Percentiles rank a stretch among this genome's conserved stretches.
Evolutionary conservation across 1,140 invertebrate species (phyloP).

Genomic region (Epicauta chinensis): DNA sequence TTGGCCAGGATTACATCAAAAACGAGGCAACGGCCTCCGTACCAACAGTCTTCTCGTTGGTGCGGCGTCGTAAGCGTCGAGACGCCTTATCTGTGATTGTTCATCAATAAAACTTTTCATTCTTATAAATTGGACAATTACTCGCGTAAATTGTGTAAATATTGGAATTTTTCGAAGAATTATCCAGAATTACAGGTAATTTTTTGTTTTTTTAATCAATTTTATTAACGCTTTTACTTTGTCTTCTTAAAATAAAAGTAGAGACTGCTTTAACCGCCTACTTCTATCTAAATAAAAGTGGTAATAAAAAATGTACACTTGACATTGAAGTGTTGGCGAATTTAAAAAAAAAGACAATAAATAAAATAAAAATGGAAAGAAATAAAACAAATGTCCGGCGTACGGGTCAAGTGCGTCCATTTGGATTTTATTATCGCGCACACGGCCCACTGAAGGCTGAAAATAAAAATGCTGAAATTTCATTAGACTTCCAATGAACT

Average conservation of each 20-base stretch:
- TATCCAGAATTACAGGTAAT: constrained; percentile 2
- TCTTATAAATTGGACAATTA: constrained; percentile 3
- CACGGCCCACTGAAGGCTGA: not conserved
- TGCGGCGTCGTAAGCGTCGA: constrained; percentile 10
- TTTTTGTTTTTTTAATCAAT: not conserved
- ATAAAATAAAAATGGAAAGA: not conserved
- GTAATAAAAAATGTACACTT: constrained; percentile 4
- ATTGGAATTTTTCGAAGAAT: not conserved
- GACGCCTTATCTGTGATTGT: constrained; percentile 9
- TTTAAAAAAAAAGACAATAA: too few relatives aligned
- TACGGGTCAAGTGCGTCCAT: constrained; percentile 10
- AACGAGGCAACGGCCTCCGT: constrained; percentile 15
- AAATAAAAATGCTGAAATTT: not conserved
- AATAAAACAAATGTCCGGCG: not conserved
- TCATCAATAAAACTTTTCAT: not conserved
- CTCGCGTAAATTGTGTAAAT: not conserved
- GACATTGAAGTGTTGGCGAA: constrained; percentile 6
- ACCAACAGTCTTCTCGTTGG: constrained; percentile 10
- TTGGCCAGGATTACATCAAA: constrained; percentile 13
- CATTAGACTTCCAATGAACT: not conserved
- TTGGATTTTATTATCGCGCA: constrained; percentile 3
- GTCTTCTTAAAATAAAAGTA: too few relatives aligned
- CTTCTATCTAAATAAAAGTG: not conserved
- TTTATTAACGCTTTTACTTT: not conserved
- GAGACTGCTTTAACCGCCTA: not conserved